Evolutionary conservation across 2,888 invertebrate species (phyloP).

Genomic region (Protodeltote pygarga): DNA sequence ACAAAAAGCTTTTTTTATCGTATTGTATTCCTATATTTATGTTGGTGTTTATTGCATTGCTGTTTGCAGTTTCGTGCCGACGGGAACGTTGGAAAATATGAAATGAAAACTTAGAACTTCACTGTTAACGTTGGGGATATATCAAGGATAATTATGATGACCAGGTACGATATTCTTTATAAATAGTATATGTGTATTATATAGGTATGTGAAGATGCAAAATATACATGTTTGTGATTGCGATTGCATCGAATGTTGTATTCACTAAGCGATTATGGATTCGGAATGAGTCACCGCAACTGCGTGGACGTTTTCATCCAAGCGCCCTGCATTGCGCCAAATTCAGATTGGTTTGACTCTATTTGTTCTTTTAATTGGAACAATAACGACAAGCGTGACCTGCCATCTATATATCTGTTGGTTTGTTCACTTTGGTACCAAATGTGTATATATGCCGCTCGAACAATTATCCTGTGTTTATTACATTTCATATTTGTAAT

Average conservation of each 20-base stretch:
- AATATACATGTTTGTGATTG: constrained; percentile 28
- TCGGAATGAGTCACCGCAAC: constrained; percentile 74
- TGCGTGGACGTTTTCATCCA: constrained; percentile 71
- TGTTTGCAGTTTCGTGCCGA: constrained; percentile 18
- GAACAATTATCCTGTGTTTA: constrained; percentile 16
- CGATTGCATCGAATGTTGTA: constrained; percentile 60
- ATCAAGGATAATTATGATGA: too few species aligned
- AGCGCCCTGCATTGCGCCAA: constrained; percentile 84
- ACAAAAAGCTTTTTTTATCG: constrained; percentile 15
- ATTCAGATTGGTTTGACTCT: constrained; percentile 73
- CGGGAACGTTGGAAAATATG: constrained; percentile 12
- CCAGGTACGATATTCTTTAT: too few species aligned
- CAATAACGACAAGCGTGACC: constrained; percentile 56
- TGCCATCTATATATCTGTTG: constrained; percentile 43
- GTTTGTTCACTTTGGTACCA: constrained; percentile 21
- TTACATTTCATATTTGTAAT: constrained; percentile 27
- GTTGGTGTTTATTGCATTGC: constrained; percentile 17
- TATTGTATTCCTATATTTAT: constrained; percentile 6
- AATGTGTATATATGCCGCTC: constrained; percentile 4
- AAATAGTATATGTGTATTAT: not conserved
- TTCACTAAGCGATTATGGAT: constrained; percentile 71
- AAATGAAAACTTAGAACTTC: constrained; percentile 10
- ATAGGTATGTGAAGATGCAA: not conserved
- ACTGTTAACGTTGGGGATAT: not conserved
- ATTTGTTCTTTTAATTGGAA: constrained; percentile 76